These are phyloP conservation scores for Myrmophylax atrothorax DNA, from an alignment of 2,113 vertebrate species.

Conservation along the genomic window DNA sequence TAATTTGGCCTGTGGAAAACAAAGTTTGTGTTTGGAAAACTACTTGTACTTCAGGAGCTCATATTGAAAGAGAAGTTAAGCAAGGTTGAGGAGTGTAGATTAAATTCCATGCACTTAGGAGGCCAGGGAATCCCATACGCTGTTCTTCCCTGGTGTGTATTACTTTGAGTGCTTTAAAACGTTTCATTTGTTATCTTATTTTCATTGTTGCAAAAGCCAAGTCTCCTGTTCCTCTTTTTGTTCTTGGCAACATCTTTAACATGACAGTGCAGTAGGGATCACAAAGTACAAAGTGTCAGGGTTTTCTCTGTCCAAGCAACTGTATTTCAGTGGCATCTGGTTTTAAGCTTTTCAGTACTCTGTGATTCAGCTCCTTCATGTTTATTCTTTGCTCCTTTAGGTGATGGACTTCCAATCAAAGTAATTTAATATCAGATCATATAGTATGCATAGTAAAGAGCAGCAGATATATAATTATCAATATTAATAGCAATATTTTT, in stretches of 20 bases:
- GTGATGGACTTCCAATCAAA: neutral
- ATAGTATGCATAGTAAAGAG: neutral
- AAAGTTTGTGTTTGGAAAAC: neutral
- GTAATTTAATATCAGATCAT: neutral
- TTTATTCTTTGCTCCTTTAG: constrained; percentile 18
- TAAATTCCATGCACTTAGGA: neutral
- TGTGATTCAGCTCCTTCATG: neutral
- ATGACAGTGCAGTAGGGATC: neutral
- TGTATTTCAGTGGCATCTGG: neutral
- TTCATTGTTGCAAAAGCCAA: neutral
- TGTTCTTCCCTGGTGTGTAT: neutral
- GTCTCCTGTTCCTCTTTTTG: neutral
- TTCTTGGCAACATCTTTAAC: neutral
- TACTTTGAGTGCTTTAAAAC: neutral
- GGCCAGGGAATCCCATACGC: neutral
- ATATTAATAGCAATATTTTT: neutral
- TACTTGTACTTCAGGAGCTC: neutral
- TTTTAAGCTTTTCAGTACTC: constrained; percentile 43
- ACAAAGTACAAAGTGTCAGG: neutral
- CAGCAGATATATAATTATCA: neutral
- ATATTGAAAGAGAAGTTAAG: neutral
- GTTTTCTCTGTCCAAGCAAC: neutral
- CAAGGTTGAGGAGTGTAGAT: neutral
- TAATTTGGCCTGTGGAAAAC: constrained; percentile 22
- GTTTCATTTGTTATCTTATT: neutral